Conservation (phyloP, 2,113 vertebrate genomes). For the Cheilinus undulatus region DNA sequence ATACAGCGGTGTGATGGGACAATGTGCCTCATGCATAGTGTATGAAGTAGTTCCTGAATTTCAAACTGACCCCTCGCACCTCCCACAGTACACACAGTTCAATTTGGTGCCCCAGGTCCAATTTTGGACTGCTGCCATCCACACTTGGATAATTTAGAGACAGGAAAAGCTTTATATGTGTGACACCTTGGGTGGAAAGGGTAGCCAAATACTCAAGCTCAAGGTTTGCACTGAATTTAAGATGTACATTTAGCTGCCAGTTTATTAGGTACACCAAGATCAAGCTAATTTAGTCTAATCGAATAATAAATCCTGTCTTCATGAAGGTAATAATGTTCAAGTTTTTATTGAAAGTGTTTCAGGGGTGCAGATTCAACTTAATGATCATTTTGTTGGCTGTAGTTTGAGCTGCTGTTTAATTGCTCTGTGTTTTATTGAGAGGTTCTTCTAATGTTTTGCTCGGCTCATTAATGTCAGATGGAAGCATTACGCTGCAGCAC, state of each 20-base stretch:
- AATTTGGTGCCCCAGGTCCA: conserved; percentile 49
- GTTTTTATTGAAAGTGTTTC: background rate
- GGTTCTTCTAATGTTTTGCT: background rate
- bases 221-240: conserved; percentile 24
- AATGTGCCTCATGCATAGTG: conserved; percentile 71
- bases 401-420: background rate
- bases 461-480: background rate
- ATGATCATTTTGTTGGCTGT: background rate
- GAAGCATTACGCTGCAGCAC: background rate
- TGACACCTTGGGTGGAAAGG: conserved; percentile 46
- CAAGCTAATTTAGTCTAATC: conserved; percentile 20
- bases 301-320: background rate
- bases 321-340: background rate
- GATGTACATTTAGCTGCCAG: conserved; percentile 1
- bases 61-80: conserved; percentile 66
- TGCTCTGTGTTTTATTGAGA: background rate
- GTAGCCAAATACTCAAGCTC: conserved; percentile 56
- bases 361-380: conserved; percentile 2
- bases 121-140: conserved; percentile 59
- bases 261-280: conserved; percentile 32
- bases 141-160: conserved; percentile 70
- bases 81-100: conserved; percentile 55
- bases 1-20: conserved; percentile 37
- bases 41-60: conserved; percentile 62
- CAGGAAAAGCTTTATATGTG: conserved; percentile 58